These are phyloP conservation scores for Eleginops maclovinus DNA, from an alignment of 2,113 vertebrate genomes.

Conservation along the genomic window DNA sequence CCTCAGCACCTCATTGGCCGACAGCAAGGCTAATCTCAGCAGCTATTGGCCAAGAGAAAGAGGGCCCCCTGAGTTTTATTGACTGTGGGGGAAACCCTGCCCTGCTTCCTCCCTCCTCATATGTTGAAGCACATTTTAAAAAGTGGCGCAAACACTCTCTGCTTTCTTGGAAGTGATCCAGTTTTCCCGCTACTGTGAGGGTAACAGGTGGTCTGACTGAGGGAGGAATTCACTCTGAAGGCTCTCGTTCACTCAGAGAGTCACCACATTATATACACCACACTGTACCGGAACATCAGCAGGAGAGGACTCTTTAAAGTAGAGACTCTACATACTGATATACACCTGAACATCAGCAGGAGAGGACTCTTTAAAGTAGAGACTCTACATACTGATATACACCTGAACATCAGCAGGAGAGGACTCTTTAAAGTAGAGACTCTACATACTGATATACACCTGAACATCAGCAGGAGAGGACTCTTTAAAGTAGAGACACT, in stretches of 20 bases:
- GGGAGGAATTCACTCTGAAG: background rate
- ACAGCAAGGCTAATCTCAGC: background rate
- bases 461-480: no score
- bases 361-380: no score
- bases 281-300: no score
- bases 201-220: conserved; percentile 45
- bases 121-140: conserved; percentile 36
- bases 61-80: background rate
- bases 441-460: no score
- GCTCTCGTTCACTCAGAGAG: background rate
- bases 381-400: no score
- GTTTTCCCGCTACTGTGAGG: conserved; percentile 5
- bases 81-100: conserved; percentile 1
- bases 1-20: conserved; percentile 29
- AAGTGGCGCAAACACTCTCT: conserved; percentile 13
- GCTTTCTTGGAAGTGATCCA: conserved; percentile 48
- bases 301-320: no score
- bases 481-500: no score
- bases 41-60: conserved; percentile 10
- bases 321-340: no score
- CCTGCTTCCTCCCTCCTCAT: conserved; percentile 30
- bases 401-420: no score
- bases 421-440: no score
- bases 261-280: background rate
- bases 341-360: no score